Base-by-base conservation (phyloP, 2,113 vertebrate genomes). In the Percina caprodes region DNA sequence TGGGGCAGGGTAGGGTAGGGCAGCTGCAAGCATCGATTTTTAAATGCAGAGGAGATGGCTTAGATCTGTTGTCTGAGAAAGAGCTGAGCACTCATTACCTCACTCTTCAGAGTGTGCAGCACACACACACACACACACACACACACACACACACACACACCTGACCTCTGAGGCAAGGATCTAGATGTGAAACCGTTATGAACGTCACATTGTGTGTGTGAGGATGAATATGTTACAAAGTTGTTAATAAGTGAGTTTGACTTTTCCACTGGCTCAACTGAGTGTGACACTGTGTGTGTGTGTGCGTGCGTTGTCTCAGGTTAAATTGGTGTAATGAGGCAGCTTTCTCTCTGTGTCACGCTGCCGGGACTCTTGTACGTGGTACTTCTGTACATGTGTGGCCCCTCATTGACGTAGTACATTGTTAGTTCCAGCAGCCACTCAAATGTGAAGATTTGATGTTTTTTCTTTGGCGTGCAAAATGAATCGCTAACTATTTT, bases 21-120 rank as follows among this genome's bases (percentile, higher is more conserved):
- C 86, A 91, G 91, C 90, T 92, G 91, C 82, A 82, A 0, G 15
- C 69, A 95, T 95, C 67, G 93, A 94, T 94, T 94, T 94, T 95
- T 94, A 94, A 95, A 95, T 94, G 93, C 90, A 94, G 91, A 83
- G 91, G 89, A 94, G 91, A 94, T 92, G 90, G 76, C 3, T 87
- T 92, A 91, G 92, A 93, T 94, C 81, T 68, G 33, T 81, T 88
- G 86, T 77, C 86, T 84, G 77, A 78, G 87, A 83, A 39, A 86
- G 82, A 92, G 91, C 92, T 86, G 88, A 88, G 80, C 74, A 65
- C 86, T 90, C 91, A 92, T 94, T 94, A 93, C 81, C 77, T 79
- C 69, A 83, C 78, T 85, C 86, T 90, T 81, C 58, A 55, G 84
- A 84, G 86, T 73, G 69, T 74, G 76, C 81, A 62, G 8, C 35